Base-by-base conservation (phyloP, 2,888 invertebrate species). In the Luperina nickerlii region DNA sequence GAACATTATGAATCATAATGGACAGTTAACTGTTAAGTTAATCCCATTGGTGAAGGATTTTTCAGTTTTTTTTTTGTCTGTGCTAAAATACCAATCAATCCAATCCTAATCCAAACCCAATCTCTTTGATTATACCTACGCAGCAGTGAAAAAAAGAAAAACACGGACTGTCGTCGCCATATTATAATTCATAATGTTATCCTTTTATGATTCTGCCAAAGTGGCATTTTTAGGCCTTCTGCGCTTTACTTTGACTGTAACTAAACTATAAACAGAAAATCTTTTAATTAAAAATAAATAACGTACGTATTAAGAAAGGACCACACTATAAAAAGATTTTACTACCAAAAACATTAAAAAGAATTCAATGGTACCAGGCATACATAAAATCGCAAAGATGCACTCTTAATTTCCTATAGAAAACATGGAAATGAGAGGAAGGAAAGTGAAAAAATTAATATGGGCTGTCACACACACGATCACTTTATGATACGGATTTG, bases 371-470 rank as follows among this genome's bases (percentile, higher is more conserved):
- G 18, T 76, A 86, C 70, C 57, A 66, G 48, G 38, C 20, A 54
- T 18, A n/a, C 42, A 74, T 79, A 71, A 63, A 70, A 74, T 27
- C 51, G 38, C 57, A 74, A 71, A 67, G 74, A 70, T 79, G 62
- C 45, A 68, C 70, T 73, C 24, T 65, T 62, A 65, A 78, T 67
- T 75, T 86, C 60, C 70, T 32, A 77, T 79, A 79, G 75, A 87
- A 85, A 89, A 79, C 67, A 65, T 70, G 63, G 72, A 74, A 82
- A 71, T 71, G 77, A 86, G 77, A 81, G 79, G 75, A 75, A 81
- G 71, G 87, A 81, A 85, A 88, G 76, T 88, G 75, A 82, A 83
- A 84, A 86, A 82, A 84, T 86, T 72, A 82, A 78, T 81, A 82
- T 70, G 67, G 68, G 63, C 60, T 76, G 80, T 68, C 79, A 74